These are phyloP conservation scores for Monodelphis domestica DNA, from an alignment of 2,797 vertebrate genomes.

Conservation along the genomic window DNA sequence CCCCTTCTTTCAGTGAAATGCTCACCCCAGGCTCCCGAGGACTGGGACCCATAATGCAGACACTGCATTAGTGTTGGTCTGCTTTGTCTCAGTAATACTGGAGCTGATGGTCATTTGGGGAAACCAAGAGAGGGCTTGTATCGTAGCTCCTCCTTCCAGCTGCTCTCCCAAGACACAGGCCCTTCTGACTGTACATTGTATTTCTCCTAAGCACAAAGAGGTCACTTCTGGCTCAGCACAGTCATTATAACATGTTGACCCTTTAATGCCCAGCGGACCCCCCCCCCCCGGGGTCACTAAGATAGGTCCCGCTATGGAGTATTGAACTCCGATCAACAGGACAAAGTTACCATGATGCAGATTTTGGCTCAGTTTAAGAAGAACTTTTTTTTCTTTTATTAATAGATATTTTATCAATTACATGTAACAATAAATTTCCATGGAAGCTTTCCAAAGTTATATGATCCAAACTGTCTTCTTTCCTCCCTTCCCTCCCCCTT, in stretches of 20 bases:
- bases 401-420: no score
- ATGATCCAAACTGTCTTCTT: no score
- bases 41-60: neutral
- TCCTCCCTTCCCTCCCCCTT: no score
- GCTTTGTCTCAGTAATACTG: neutral
- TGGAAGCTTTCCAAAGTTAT: no score
- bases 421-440: no score
- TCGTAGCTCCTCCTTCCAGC: neutral
- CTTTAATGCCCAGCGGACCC: neutral
- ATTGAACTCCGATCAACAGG: neutral
- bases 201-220: neutral
- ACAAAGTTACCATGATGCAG: neutral
- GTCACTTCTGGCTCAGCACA: neutral
- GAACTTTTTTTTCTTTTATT: no score
- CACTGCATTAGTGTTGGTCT: neutral
- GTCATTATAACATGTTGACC: neutral
- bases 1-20: neutral
- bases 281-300: neutral
- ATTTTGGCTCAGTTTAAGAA: neutral
- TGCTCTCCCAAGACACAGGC: neutral
- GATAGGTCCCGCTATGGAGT: neutral
- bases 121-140: neutral
- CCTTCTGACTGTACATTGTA: neutral
- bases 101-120: neutral
- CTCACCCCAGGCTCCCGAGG: neutral